These are phyloP conservation scores for Herpailurus yagouaroundi DNA, from an alignment of 2,113 vertebrate genomes.

Conservation along the genomic window DNA sequence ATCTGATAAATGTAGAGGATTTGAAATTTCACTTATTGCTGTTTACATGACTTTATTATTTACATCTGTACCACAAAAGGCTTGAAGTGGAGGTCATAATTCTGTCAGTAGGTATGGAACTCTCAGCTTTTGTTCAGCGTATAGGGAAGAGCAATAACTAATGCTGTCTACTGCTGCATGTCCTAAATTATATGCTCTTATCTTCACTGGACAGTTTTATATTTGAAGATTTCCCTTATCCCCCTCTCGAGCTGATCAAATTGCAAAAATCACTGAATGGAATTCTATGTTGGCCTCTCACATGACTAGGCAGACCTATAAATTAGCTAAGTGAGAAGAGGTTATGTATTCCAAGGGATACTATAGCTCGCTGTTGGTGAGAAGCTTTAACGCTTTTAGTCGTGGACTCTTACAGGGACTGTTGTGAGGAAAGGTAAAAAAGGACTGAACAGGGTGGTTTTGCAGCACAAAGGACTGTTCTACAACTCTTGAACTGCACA, in stretches of 20 bases:
- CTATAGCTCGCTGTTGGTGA: not conserved
- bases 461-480: not conserved
- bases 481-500: not conserved
- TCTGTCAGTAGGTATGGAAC: not conserved
- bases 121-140: not conserved
- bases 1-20: not conserved
- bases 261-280: slow-evolving; percentile 43
- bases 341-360: slow-evolving; percentile 25
- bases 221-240: slow-evolving; percentile 60
- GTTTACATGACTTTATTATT: slow-evolving; percentile 52
- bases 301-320: not conserved
- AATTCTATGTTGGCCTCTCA: slow-evolving; percentile 49
- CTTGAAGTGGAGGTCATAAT: not conserved
- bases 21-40: not conserved
- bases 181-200: slow-evolving; percentile 65
- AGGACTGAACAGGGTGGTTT: not conserved
- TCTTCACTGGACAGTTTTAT: slow-evolving; percentile 68
- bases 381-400: not conserved
- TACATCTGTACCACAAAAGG: slow-evolving; percentile 17
- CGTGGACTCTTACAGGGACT: not conserved
- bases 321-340: slow-evolving; percentile 40
- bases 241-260: slow-evolving; percentile 58
- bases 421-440: not conserved
- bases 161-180: not conserved
- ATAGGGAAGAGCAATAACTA: slow-evolving; percentile 42